These are phyloP conservation scores for Coilia nasus DNA, from an alignment of 2,797 vertebrate species.

Conservation along the genomic window DNA sequence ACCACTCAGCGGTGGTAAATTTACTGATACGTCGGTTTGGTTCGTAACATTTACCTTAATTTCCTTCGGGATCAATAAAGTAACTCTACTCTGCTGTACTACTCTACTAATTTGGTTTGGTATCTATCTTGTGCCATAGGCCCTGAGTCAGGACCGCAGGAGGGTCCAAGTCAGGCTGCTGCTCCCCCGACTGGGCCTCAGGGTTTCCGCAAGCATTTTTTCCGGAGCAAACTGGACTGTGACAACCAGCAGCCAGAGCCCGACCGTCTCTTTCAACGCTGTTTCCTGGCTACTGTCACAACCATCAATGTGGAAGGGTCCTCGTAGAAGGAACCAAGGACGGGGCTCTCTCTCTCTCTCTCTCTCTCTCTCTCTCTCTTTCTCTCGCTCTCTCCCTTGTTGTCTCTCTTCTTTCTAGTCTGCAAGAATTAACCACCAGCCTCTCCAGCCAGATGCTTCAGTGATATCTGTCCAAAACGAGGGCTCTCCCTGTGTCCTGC, in stretches of 20 bases:
- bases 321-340: slow-evolving; percentile 45
- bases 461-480: background rate
- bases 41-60: background rate
- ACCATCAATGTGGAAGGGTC: slow-evolving; percentile 70
- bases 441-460: background rate
- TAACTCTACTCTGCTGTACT: too few relatives aligned
- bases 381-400: too few relatives aligned
- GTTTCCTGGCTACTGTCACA: slow-evolving; percentile 75
- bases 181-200: slow-evolving; percentile 56
- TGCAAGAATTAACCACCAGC: background rate
- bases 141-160: slow-evolving; percentile 57
- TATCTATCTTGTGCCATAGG: slow-evolving; percentile 58
- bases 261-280: slow-evolving; percentile 71
- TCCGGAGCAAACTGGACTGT: slow-evolving; percentile 72
- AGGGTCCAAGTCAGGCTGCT: slow-evolving; percentile 52
- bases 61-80: too few relatives aligned
- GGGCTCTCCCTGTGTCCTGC: background rate
- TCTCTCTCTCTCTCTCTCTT: too few relatives aligned
- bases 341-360: background rate
- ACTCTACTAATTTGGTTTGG: slow-evolving; percentile 42
- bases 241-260: slow-evolving; percentile 73
- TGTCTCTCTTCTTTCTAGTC: background rate
- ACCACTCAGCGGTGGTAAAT: background rate
- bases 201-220: slow-evolving; percentile 70
- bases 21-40: background rate